Evolutionary conservation across 2,797 vertebrate species (phyloP), one percentile per base, ranked within the genome.

Genomic region (Gymnoscopelus braueri): DNA sequence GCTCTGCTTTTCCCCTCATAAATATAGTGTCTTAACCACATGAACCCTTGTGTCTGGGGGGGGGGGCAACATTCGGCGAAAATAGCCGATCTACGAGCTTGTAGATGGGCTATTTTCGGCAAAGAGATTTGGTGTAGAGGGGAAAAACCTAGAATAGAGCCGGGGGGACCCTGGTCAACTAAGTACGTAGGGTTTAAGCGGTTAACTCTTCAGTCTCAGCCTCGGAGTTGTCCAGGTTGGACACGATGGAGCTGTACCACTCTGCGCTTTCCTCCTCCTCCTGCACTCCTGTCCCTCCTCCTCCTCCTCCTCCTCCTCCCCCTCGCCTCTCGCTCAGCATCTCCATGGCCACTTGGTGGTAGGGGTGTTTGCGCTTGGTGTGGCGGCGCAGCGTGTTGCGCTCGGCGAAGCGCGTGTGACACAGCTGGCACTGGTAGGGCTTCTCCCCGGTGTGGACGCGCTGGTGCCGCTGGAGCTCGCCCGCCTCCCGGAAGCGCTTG

Each of bases 401-500:
- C 88, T 97, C 96, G 0, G 95, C 95, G 57, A 97, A 97, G 64
- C 96, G 95, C 15, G 96, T 94, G 81, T 96, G 93, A 86, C 96
- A 97, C 35, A 95, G 88, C 5, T 94, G 93, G 89, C 96, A 97
- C 86, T 97, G 96, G 90, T 95, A 97, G 47, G 96, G 96, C 64
- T 96, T 96, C 88, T 97, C 96, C 7, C 96, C 96, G 0, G 96
- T 97, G 87, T 97, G 96, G 7, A 97, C 95, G 52, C 96, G 86
- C 79, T 97, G 96, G 86, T 97, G 96, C 65, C 96, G 95, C 62
- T 95, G 94, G 24, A 97, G 93, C 89, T 97, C 96, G 0, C 96
- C 96, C 0, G 96, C 95, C 89, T 97, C 96, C 14, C 96, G 93
- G 91, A 97, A 97, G 72, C 96, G 95, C 81, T 96, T 95, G 44